phyloP scores from a whole-genome alignment of 1,140 invertebrate species.

The Drosophila orena region DNA sequence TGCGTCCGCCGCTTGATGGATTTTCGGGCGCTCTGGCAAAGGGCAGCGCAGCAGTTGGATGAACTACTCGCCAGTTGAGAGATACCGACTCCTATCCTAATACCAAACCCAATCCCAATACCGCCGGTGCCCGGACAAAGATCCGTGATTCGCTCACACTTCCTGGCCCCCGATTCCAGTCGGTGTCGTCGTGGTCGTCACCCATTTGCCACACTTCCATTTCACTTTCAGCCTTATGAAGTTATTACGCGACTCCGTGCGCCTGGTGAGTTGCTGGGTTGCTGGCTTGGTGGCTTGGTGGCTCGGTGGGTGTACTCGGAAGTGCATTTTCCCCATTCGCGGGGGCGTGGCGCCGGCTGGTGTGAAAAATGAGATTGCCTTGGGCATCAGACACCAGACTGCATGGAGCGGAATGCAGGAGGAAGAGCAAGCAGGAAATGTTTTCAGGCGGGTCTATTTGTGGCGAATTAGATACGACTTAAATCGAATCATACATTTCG shows the following conservation, averaged over 20 bases:
- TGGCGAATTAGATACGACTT: too few relatives aligned
- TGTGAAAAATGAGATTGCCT: slow-evolving; percentile 63
- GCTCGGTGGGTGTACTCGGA: slow-evolving; percentile 66
- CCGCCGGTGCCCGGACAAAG: neutral
- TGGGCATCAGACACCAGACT: neutral
- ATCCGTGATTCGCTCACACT: slow-evolving; percentile 9
- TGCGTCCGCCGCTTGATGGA: slow-evolving; percentile 56
- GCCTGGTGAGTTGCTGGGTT: neutral
- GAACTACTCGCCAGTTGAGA: neutral
- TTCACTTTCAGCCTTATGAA: slow-evolving; percentile 62
- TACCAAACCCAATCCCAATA: neutral
- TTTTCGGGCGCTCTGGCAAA: slow-evolving; percentile 39
- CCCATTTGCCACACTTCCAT: slow-evolving; percentile 29
- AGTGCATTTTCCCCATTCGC: slow-evolving; percentile 27
- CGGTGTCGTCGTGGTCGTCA: slow-evolving; percentile 2
- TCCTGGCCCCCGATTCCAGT: slow-evolving; percentile 7
- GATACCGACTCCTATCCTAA: neutral
- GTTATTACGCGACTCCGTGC: slow-evolving; percentile 64
- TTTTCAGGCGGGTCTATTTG: neutral
- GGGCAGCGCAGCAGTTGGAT: slow-evolving; percentile 24
- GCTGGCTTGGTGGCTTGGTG: neutral
- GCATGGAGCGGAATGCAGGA: neutral
- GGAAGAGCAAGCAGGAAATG: slow-evolving; percentile 5
- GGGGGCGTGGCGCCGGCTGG: slow-evolving; percentile 34
- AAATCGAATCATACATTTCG: too few relatives aligned